Evolutionary conservation across 1,140 invertebrate species (phyloP), one percentile per base, ranked within the genome.

Genomic region (Hycleus cichorii): DNA sequence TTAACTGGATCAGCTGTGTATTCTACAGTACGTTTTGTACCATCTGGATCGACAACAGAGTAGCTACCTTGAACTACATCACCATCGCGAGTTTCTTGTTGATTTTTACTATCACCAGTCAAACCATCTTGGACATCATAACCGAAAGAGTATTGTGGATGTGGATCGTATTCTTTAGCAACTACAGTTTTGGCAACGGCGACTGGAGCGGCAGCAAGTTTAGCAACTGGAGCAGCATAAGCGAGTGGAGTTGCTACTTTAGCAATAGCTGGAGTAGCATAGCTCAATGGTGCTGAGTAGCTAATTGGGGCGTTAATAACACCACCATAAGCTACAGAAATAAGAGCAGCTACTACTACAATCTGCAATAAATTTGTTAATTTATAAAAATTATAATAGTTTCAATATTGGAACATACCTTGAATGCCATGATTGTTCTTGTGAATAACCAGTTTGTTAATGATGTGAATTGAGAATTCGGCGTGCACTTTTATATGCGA

Each of bases 41-140:
- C 84, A 67, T 86, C 84, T 1, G 83, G 80, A 57, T 86, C 83
- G n/a, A 82, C 75, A 10, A 85, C 66, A 2, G 81, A 82, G 72
- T 85, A 85, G 26, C 76, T 50, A 24, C 74, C 74, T 44, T 64
- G 54, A 25, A 74, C 69, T 18, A 70, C 61, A 65, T 74, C 74
- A 47, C 74, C 74, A 55, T 72, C 62, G 12, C 82, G 77, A 60
- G 78, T 78, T 68, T 83, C 81, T 56, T 76, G 73, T 66, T 82
- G 80, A 60, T 75, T 80, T 72, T 84, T 83, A 75, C 76, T 80
- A 64, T 83, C 81, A 4, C 83, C 81, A 62, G 78, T 84, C 57
- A 80, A 71, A 18, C 78, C 76, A 69, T 83, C 81, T 46, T 80
- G 77, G 2, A 84, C 80, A 55, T 79, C 77, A 60, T 83, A 83